Conservation (phyloP, 2,888 invertebrate genomes). For the Campoplex capitator region DNA sequence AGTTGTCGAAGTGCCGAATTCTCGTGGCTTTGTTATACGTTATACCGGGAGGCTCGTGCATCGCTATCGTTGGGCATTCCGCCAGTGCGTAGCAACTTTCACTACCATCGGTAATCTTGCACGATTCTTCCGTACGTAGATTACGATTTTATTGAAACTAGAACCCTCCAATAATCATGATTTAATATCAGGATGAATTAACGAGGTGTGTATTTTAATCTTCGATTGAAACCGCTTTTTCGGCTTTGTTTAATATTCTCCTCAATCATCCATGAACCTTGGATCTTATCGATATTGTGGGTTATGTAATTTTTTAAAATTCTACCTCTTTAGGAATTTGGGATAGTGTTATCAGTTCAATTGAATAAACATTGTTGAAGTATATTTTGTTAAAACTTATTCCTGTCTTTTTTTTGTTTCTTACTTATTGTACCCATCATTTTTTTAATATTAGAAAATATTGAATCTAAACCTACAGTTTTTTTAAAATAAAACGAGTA, state of each 20-base stretch:
- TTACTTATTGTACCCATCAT: not conserved
- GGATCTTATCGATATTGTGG: conserved; percentile 7
- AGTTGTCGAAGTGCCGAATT: conserved; percentile 19
- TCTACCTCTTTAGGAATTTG: not conserved
- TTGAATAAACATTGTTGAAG: not conserved
- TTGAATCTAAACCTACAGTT: not conserved
- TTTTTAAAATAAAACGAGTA: not conserved
- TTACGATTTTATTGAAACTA: not conserved
- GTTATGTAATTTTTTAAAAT: conserved; percentile 61
- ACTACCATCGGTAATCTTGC: conserved; percentile 16
- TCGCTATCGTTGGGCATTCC: conserved; percentile 43
- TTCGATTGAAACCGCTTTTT: not conserved
- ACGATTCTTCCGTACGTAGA: conserved; percentile 43
- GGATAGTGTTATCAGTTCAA: conserved; percentile 10
- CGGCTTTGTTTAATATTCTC: not conserved
- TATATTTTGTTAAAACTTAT: not conserved
- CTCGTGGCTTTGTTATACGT: conserved; percentile 15
- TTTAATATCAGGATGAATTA: not conserved
- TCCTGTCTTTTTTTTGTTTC: not conserved
- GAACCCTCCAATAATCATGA: conserved; percentile 2
- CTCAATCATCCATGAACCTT: not conserved
- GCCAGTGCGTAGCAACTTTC: conserved; percentile 44
- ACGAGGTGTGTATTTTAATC: not conserved
- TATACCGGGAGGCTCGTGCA: conserved; percentile 37
- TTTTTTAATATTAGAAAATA: not conserved